Evolutionary conservation across 2,888 invertebrate species (phyloP).

Genomic region (Acanthosoma haemorrhoidale): DNA sequence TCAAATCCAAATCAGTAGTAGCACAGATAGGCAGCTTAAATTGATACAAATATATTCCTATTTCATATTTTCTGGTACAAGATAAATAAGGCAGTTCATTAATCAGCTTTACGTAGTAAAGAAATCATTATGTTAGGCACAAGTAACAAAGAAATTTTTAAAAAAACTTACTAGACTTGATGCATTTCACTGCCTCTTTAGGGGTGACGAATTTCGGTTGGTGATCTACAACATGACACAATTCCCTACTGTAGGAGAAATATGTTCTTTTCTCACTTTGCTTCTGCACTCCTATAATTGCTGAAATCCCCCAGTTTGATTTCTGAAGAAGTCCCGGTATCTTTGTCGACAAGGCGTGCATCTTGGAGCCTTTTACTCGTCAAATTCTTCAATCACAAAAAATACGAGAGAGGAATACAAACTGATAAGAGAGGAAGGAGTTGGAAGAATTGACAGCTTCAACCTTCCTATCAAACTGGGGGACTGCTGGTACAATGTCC

Average conservation of each 20-base stretch:
- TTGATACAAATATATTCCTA: too few species aligned
- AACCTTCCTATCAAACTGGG: not conserved
- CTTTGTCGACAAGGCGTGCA: not conserved
- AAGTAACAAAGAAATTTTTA: too few species aligned
- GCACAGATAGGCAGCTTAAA: too few species aligned
- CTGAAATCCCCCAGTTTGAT: slow-evolving; percentile 35
- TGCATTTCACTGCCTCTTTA: slow-evolving; percentile 69
- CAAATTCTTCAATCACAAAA: not conserved
- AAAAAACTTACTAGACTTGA: slow-evolving; percentile 73
- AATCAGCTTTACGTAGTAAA: too few species aligned
- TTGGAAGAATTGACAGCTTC: not conserved
- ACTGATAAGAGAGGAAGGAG: not conserved
- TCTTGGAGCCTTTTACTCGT: too few species aligned
- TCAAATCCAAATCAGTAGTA: too few species aligned
- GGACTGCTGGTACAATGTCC: not conserved
- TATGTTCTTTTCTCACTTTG: slow-evolving; percentile 48
- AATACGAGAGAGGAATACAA: not conserved
- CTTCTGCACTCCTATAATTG: slow-evolving; percentile 29
- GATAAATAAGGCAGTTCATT: too few species aligned
- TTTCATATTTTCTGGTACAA: too few species aligned
- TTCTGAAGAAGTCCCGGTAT: slow-evolving; percentile 26
- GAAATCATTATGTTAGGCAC: too few species aligned
- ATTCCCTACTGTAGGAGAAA: slow-evolving; percentile 73
- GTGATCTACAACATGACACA: slow-evolving; percentile 70
- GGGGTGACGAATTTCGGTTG: slow-evolving; percentile 67